Conservation (phyloP, 2,797 vertebrate species). For the Peromyscus eremicus region DNA sequence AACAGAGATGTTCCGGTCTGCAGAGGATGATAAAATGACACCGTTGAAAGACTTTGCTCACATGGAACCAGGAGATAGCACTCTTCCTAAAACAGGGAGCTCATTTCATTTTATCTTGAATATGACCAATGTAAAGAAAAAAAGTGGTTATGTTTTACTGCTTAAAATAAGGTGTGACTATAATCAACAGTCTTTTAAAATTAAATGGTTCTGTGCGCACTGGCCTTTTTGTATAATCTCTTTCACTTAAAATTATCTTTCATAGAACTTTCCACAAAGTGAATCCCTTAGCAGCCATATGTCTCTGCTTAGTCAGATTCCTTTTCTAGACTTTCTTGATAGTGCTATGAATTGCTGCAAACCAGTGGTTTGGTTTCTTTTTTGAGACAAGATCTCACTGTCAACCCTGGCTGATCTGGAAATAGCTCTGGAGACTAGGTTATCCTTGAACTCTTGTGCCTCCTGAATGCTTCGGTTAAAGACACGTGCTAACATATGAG, state of each 20-base stretch:
- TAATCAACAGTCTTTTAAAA: not conserved
- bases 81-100: not conserved
- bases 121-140: not conserved
- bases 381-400: not conserved
- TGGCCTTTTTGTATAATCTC: not conserved
- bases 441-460: not conserved
- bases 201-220: not conserved
- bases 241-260: constrained; percentile 25
- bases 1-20: not conserved
- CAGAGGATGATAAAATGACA: constrained; percentile 23
- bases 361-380: not conserved
- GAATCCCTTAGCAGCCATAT: too few species aligned
- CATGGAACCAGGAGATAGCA: not conserved
- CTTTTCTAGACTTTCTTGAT: not conserved
- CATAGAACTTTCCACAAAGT: not conserved
- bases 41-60: not conserved
- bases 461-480: not conserved
- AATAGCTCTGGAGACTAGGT: too few species aligned
- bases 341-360: not conserved
- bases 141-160: not conserved
- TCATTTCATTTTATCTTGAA: constrained; percentile 22
- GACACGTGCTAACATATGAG: not conserved
- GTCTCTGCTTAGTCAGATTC: not conserved
- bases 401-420: not conserved
- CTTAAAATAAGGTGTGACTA: not conserved